Conservation (phyloP, 2,888 invertebrate genomes). For the Pilophorus perplexus region DNA sequence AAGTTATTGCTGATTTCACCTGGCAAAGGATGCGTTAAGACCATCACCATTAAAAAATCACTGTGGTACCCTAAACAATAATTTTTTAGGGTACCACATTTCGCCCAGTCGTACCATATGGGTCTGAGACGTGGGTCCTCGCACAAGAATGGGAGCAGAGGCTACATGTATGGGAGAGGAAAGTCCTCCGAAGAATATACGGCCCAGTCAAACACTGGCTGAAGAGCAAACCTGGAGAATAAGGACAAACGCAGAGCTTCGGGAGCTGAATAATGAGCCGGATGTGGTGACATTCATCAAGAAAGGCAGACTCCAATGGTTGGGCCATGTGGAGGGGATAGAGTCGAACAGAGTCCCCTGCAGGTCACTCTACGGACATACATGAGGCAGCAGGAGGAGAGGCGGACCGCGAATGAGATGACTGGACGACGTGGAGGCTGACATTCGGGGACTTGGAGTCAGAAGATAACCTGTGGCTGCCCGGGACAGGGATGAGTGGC, state of each 20-base stretch:
- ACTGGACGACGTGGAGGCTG: background rate
- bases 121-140: background rate
- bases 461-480: no score
- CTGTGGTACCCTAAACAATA: no score
- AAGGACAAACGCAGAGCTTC: conserved; percentile 2
- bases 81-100: no score
- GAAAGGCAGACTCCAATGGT: background rate
- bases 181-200: background rate
- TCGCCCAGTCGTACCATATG: background rate
- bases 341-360: background rate
- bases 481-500: background rate
- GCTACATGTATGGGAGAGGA: background rate
- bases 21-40: no score
- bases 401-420: background rate
- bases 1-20: no score
- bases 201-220: no score
- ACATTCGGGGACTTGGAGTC: background rate
- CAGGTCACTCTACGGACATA: background rate
- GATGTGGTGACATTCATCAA: background rate
- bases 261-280: conserved; percentile 1
- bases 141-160: background rate
- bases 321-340: background rate
- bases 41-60: no score
- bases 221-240: background rate
- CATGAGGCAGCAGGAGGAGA: no score